These are phyloP conservation scores for Lonchura striata DNA, from an alignment of 2,113 vertebrate species.

Conservation along the genomic window DNA sequence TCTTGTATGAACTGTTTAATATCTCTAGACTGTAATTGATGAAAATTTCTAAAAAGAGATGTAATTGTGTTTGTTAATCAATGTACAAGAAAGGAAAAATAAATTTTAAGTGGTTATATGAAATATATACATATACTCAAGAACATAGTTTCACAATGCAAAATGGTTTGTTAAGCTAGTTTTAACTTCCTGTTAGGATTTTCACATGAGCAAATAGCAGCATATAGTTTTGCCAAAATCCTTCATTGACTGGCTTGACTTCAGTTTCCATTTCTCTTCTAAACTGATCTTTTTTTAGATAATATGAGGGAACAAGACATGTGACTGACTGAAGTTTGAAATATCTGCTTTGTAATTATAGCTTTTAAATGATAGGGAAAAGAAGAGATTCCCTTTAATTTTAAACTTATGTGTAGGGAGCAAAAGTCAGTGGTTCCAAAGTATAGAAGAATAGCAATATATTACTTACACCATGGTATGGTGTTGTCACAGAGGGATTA, in stretches of 20 bases:
- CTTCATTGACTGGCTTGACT: neutral
- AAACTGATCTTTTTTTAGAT: neutral
- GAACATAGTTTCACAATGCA: neutral
- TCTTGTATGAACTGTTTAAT: neutral
- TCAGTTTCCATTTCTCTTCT: neutral
- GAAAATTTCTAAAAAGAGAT: neutral
- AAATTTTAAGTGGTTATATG: neutral
- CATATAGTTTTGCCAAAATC: neutral
- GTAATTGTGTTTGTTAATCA: neutral
- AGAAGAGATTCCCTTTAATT: neutral
- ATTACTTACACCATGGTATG: neutral
- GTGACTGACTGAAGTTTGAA: neutral
- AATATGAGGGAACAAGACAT: neutral
- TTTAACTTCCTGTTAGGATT: neutral
- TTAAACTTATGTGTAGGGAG: neutral
- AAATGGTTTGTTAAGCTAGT: neutral
- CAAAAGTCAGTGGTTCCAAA: neutral
- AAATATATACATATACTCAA: neutral
- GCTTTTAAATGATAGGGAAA: neutral
- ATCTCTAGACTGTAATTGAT: neutral
- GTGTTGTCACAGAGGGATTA: neutral
- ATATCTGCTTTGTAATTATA: neutral
- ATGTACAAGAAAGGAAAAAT: neutral
- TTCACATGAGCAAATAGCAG: neutral
- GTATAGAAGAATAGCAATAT: neutral